Evolutionary conservation across 2,797 vertebrate species (phyloP).

Genomic region (Argyrosomus regius): DNA sequence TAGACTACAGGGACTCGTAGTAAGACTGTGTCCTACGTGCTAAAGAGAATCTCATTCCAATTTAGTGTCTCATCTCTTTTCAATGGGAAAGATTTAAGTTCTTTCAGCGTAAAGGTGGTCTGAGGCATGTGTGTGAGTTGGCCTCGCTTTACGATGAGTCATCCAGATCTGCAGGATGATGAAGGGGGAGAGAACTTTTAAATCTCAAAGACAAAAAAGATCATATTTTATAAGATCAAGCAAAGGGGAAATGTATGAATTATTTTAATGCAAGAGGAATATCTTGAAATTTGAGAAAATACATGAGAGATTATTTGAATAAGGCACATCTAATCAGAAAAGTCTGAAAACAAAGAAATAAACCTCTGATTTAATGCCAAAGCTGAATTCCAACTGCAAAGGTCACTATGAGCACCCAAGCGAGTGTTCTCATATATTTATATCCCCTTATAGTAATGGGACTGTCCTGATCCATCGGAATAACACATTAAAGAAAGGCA

Average conservation of each 20-base stretch:
- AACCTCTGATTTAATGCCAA: not conserved
- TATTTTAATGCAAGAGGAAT: not conserved
- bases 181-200: slow-evolving; percentile 7
- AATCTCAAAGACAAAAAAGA: slow-evolving; percentile 26
- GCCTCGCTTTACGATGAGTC: not conserved
- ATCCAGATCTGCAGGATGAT: slow-evolving; percentile 13
- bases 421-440: not conserved
- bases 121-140: not conserved
- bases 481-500: slow-evolving; percentile 12
- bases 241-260: not conserved
- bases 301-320: not conserved
- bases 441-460: not conserved
- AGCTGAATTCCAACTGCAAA: not conserved
- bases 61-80: slow-evolving; percentile 19
- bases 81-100: slow-evolving; percentile 21
- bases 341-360: slow-evolving; percentile 3
- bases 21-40: not conserved
- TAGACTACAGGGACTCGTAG: slow-evolving; percentile 15
- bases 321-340: not conserved
- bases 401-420: not conserved
- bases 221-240: slow-evolving; percentile 6
- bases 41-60: slow-evolving; percentile 9
- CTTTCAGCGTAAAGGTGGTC: slow-evolving; percentile 16
- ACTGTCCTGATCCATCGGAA: slow-evolving; percentile 13
- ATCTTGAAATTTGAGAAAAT: not conserved